Percentiles rank a stretch among this genome's conserved stretches.
These are phyloP conservation scores for Oxycera nigricornis DNA, from an alignment of 2,888 invertebrate genomes.

Conservation along the genomic window DNA sequence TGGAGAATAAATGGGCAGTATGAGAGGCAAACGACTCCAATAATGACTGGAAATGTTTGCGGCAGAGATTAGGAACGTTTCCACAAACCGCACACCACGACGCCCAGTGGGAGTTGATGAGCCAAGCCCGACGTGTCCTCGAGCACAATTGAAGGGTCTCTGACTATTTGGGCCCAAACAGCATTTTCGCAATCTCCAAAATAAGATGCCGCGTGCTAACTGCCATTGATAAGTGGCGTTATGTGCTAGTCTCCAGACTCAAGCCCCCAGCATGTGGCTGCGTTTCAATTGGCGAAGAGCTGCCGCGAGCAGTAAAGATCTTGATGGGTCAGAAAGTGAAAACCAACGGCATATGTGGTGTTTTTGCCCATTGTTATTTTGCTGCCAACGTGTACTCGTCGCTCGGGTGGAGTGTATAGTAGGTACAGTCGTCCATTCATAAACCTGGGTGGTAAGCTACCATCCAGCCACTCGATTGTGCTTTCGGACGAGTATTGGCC, in stretches of 20 bases:
- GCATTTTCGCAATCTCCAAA: no score
- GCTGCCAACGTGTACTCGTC: background rate
- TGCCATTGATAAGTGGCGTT: background rate
- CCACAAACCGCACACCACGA: no score
- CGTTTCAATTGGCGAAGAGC: background rate
- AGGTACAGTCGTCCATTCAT: slow-evolving; percentile 5
- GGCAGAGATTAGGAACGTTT: no score
- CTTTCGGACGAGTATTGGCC: background rate
- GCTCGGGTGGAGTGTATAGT: background rate
- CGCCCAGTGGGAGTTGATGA: no score
- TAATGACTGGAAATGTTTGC: no score
- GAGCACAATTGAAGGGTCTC: no score
- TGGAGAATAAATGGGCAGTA: no score
- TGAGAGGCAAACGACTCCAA: no score
- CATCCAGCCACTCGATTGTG: background rate
- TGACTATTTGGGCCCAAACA: no score
- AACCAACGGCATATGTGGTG: background rate
- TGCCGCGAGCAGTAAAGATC: background rate
- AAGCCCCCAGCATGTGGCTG: background rate
- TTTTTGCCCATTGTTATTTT: background rate
- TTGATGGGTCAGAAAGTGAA: background rate
- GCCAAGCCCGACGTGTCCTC: no score
- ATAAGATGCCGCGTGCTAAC: background rate
- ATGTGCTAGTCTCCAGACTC: background rate
- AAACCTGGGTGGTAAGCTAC: slow-evolving; percentile 8